Evolutionary conservation across 1,140 invertebrate species (phyloP).

Genomic region (Diploscapter pachys): DNA sequence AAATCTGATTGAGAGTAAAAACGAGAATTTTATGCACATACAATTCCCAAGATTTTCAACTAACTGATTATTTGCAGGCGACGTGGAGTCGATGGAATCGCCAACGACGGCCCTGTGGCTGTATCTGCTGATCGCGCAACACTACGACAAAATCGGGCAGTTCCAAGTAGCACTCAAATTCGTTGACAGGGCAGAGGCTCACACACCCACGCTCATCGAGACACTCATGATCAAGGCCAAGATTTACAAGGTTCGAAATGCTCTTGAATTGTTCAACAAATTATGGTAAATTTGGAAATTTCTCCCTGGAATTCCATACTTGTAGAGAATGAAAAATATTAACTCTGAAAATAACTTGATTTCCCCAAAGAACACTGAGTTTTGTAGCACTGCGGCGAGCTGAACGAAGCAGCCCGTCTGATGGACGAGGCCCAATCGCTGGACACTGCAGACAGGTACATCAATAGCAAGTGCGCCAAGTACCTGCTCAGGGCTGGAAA

Average conservation of each 20-base stretch:
- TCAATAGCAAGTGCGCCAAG: slow-evolving; percentile 98
- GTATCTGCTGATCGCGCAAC: slow-evolving; percentile 91
- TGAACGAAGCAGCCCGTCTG: slow-evolving; percentile 82
- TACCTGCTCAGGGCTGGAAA: slow-evolving; percentile 91
- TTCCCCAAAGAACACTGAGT: not conserved
- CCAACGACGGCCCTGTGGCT: slow-evolving; percentile 91
- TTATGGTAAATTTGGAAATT: no score
- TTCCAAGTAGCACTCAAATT: slow-evolving; percentile 78
- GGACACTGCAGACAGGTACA: slow-evolving; percentile 96
- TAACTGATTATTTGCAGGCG: slow-evolving; percentile 22
- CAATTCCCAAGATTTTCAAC: slow-evolving; percentile 9
- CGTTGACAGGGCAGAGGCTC: slow-evolving; percentile 85
- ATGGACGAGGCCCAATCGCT: slow-evolving; percentile 93
- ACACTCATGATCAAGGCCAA: slow-evolving; percentile 92
- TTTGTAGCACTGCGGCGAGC: slow-evolving; percentile 82
- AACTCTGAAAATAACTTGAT: no score
- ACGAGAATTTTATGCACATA: not conserved
- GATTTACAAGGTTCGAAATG: slow-evolving; percentile 74
- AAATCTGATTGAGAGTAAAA: no score
- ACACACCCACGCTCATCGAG: slow-evolving; percentile 97
- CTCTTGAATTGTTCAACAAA: no score
- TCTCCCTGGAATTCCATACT: no score
- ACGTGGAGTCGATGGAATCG: slow-evolving; percentile 65
- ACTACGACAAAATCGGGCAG: slow-evolving; percentile 82
- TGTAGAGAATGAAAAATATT: no score